phyloP scores from a whole-genome alignment of 2,113 vertebrate species.

The Neodon shergylaensis region DNA sequence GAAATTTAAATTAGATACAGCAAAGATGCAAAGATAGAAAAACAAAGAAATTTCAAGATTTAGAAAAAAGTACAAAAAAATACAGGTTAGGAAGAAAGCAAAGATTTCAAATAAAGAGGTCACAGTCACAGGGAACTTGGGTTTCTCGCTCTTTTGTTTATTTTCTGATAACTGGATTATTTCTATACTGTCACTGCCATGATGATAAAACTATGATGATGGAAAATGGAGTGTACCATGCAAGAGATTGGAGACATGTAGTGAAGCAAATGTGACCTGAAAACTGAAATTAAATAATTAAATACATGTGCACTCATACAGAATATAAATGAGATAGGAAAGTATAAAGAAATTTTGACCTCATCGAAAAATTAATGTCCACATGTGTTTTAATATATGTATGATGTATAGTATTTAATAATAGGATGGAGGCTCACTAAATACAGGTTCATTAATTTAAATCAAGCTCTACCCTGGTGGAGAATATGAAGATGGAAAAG shows the following conservation, averaged over 20 bases:
- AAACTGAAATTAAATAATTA: neutral
- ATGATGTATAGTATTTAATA: neutral
- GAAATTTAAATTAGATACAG: neutral
- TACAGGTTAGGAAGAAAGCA: fast-evolving
- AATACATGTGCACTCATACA: neutral
- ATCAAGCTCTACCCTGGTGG: neutral
- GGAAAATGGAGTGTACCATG: neutral
- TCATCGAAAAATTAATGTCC: neutral
- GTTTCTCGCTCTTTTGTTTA: neutral
- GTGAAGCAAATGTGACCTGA: neutral
- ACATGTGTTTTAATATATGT: neutral
- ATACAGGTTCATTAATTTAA: neutral
- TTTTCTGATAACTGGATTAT: neutral
- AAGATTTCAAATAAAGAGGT: neutral
- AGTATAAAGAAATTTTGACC: neutral
- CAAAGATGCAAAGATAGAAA: neutral
- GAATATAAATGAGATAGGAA: neutral
- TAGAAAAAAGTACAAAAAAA: neutral
- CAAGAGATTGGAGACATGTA: neutral
- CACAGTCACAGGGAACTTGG: neutral
- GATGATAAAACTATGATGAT: neutral
- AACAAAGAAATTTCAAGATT: neutral
- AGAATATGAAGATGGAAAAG: neutral
- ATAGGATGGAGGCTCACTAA: neutral
- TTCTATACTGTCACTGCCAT: neutral